A percentile compares a stretch with the other conserved stretches of the same genome.
phyloP scores from a whole-genome alignment of 2,888 invertebrate genomes.

The Acronicta aceris region DNA sequence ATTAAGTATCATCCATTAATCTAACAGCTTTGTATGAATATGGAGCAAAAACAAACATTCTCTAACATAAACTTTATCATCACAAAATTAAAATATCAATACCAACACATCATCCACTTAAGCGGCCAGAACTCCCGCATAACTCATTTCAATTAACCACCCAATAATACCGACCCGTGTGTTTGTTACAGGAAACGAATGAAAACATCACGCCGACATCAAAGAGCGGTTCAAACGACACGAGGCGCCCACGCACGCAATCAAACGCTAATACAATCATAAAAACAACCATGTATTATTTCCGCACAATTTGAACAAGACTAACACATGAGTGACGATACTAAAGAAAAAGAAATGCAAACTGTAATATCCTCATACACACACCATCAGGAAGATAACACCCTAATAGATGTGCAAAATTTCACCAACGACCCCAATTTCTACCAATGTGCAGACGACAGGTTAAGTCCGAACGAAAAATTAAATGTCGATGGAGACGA shows the following conservation, averaged over 20 bases:
- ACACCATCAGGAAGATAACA: constrained; percentile 67
- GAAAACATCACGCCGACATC: constrained; percentile 70
- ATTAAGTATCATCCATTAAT: too few relatives aligned
- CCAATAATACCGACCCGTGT: constrained; percentile 74
- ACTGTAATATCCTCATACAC: constrained; percentile 77
- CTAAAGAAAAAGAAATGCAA: constrained; percentile 79
- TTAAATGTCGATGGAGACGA: constrained; percentile 75
- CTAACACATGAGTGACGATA: constrained; percentile 79
- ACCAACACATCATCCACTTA: constrained; percentile 41
- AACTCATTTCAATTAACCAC: constrained; percentile 64
- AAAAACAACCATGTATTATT: constrained; percentile 86
- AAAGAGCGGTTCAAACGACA: constrained; percentile 80
- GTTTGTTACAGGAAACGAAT: constrained; percentile 82
- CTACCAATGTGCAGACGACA: constrained; percentile 66
- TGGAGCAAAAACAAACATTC: constrained; percentile 5
- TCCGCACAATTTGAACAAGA: constrained; percentile 69
- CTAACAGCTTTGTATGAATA: not conserved
- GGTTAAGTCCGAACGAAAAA: constrained; percentile 73
- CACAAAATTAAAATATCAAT: constrained; percentile 34
- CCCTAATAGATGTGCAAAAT: constrained; percentile 55
- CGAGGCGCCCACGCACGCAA: constrained; percentile 66
- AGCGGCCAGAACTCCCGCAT: constrained; percentile 25
- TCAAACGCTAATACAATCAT: constrained; percentile 84
- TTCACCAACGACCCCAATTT: constrained; percentile 58
- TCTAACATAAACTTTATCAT: constrained; percentile 14